Evolutionary conservation across 2,797 vertebrate genomes (phyloP).

Genomic region (Sebastes goodei): DNA sequence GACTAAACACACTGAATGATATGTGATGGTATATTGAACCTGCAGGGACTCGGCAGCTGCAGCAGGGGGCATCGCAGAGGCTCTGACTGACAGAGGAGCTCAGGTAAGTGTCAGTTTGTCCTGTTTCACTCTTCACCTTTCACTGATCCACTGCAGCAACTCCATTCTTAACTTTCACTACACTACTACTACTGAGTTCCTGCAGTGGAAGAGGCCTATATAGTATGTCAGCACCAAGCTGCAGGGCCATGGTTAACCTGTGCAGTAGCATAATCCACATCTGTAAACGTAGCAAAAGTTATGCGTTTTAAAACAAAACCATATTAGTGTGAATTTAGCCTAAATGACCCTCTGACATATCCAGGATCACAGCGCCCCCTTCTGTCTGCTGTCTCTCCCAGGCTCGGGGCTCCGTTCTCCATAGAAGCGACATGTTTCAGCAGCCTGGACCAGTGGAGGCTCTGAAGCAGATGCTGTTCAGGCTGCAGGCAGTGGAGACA

Average conservation of each 20-base stretch:
- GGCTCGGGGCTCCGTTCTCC: not conserved
- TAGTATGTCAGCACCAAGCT: not conserved
- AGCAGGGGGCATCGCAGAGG: not conserved
- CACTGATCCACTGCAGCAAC: not conserved
- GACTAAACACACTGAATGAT: not conserved
- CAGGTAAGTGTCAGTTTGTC: slow-evolving; percentile 14
- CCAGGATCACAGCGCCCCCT: not conserved
- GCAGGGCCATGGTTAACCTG: not conserved
- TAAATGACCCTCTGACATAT: not conserved
- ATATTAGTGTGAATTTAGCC: no score
- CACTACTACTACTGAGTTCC: not conserved
- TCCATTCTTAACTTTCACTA: not conserved
- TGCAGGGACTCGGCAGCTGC: slow-evolving; percentile 30
- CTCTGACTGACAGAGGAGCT: not conserved
- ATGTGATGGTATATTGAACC: not conserved
- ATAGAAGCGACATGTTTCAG: slow-evolving; percentile 4
- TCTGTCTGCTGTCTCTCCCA: not conserved
- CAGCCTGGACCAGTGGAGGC: slow-evolving; percentile 91
- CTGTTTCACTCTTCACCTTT: not conserved
- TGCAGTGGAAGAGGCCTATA: not conserved
- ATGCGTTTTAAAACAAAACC: no score
- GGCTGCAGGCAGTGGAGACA: slow-evolving; percentile 87
- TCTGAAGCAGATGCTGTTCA: slow-evolving; percentile 90
- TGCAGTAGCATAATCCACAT: no score
- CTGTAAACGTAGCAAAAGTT: no score